Percentiles rank a stretch among this genome's conserved stretches.
Evolutionary conservation across 2,888 invertebrate genomes (phyloP).

Genomic region (Anoncus sp.): DNA sequence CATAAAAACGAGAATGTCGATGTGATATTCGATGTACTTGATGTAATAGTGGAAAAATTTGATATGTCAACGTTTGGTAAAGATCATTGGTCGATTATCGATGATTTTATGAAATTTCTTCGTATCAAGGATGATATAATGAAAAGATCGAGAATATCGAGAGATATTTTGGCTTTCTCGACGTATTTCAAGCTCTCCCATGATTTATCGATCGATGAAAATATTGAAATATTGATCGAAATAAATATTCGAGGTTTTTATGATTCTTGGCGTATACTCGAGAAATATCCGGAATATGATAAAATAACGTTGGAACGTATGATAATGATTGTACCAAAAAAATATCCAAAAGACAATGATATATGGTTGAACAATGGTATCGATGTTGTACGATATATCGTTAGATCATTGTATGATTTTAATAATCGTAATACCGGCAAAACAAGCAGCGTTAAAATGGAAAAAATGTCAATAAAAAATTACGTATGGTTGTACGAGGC

Average conservation of each 20-base stretch:
- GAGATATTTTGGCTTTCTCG: constrained; percentile 56
- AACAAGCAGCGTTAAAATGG: constrained; percentile 35
- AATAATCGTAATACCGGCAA: constrained; percentile 60
- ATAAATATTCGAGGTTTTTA: constrained; percentile 37
- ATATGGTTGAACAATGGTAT: constrained; percentile 31
- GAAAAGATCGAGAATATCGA: accelerated
- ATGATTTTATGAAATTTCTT: constrained; percentile 69
- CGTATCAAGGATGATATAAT: constrained; percentile 56
- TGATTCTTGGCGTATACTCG: constrained; percentile 66
- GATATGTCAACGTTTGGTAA: constrained; percentile 68
- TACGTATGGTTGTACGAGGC: constrained; percentile 71
- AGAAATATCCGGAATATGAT: constrained; percentile 69
- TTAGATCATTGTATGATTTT: constrained; percentile 67
- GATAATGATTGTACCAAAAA: constrained; percentile 50
- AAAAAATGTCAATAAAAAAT: constrained; percentile 63
- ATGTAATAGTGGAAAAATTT: constrained; percentile 60
- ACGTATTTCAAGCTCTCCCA: constrained; percentile 66
- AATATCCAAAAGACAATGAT: constrained; percentile 40
- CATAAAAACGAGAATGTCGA: constrained; percentile 76
- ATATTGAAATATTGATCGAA: constrained; percentile 37
- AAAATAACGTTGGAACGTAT: constrained; percentile 70
- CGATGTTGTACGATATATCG: constrained; percentile 45
- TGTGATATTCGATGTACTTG: constrained; percentile 63
- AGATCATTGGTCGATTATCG: constrained; percentile 73
- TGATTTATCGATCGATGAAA: constrained; percentile 62